Evolutionary conservation across 1,140 invertebrate species (phyloP), one percentile per base, ranked within the genome.

Genomic region (Trissolcus basalis): DNA sequence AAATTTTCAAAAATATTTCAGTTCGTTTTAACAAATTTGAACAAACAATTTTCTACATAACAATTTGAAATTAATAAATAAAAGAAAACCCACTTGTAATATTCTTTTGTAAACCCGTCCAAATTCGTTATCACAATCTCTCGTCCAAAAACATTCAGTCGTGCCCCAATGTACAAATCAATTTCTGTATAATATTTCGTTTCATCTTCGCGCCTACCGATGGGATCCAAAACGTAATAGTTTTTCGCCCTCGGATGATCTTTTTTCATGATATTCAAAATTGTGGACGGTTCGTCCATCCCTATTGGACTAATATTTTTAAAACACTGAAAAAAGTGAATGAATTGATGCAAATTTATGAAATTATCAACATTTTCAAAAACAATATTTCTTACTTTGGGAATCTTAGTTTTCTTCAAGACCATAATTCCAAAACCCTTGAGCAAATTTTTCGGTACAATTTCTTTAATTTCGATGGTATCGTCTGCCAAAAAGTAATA

Each of bases 401-500:
- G 95, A 19, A 97, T 85, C 85, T 93, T 94, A 70, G 91, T 91
- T 59, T 93, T 90, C 70, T 91, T 92, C 13, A 97, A 86, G 65
- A 96, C 92, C 73, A 94, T 91, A 0, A 91, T 90, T 51, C 92
- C 92, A 3, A 90, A 90, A 83, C 95, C 92, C 16, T 90, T 90
- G 0, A 93, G 93, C 19, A 92, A 91, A 80, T 95, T 94, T 0
- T 90, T 83, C 2, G 90, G 89, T 58, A 93, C 89, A 1, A 91
- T 91, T 88, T 95, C 96, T 71, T 94, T 92, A 4, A 98, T 92
- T 83, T 98, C 96, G 12, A 98, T 93, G 0, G 95, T 97, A 81
- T 96, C 94, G 84, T 98, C 96, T 0, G 93, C 91, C 10, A 98
- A 88, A 85, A 94, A 97, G 85, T 96, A 98, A 84, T 92, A 90